A percentile compares a stretch with the other conserved stretches of the same genome.
Conservation (phyloP, 2,888 invertebrate species). For the Augiades crinisus region DNA sequence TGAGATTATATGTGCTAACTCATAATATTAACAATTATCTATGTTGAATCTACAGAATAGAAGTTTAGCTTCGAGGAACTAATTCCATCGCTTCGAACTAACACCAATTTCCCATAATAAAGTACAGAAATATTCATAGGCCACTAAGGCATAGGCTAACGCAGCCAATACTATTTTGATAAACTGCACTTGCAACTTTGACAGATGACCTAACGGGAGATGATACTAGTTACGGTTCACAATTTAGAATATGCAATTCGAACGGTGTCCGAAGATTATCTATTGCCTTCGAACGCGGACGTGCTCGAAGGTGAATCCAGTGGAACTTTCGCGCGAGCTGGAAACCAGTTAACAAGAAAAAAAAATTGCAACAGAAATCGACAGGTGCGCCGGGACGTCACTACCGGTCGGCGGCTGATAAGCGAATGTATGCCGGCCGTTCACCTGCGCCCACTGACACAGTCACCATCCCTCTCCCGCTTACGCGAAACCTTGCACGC, state of each 20-base stretch:
- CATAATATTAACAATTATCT: too few species aligned
- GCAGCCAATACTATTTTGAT: slow-evolving; percentile 1
- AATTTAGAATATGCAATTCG: slow-evolving; percentile 17
- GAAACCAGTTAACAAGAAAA: slow-evolving; percentile 26
- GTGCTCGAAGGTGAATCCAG: slow-evolving; percentile 34
- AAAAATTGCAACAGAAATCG: slow-evolving; percentile 46
- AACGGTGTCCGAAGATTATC: slow-evolving; percentile 16
- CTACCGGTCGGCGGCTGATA: slow-evolving; percentile 69
- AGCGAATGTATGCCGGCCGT: slow-evolving; percentile 76
- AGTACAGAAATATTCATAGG: slow-evolving; percentile 10
- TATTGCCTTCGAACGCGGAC: slow-evolving; percentile 32
- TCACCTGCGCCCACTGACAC: slow-evolving; percentile 75
- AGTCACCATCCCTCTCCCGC: slow-evolving; percentile 55
- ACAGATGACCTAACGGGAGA: slow-evolving; percentile 23
- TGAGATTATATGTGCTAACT: too few species aligned
- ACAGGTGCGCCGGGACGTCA: slow-evolving; percentile 64
- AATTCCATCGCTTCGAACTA: not conserved
- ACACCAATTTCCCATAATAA: too few species aligned
- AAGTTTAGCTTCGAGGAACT: too few species aligned
- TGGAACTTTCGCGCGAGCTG: slow-evolving; percentile 32
- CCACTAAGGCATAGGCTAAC: slow-evolving; percentile 12
- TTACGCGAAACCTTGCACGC: slow-evolving; percentile 29
- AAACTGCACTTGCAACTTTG: slow-evolving; percentile 19
- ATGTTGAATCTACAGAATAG: too few species aligned
- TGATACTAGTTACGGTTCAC: slow-evolving; percentile 5